These are phyloP conservation scores for Nannoperca australis DNA, from an alignment of 2,797 vertebrate species.

Conservation along the genomic window DNA sequence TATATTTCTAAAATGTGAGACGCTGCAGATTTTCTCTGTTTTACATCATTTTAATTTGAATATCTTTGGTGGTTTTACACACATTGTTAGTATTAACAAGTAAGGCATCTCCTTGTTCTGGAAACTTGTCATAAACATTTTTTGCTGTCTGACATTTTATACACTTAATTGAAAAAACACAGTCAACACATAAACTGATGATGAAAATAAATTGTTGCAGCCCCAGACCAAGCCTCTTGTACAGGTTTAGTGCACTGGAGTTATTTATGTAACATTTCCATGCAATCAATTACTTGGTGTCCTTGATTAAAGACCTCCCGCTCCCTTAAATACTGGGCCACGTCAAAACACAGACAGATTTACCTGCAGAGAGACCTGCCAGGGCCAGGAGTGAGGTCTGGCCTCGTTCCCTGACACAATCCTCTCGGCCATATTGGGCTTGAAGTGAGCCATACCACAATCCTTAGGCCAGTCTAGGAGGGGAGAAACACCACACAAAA, in stretches of 20 bases:
- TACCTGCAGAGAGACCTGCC: slow-evolving; percentile 89
- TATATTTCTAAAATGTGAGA: background rate
- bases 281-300: background rate
- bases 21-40: background rate
- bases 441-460: slow-evolving; percentile 86
- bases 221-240: background rate
- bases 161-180: background rate
- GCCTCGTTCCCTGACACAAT: slow-evolving; percentile 86
- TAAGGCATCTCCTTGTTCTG: background rate
- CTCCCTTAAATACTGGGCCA: background rate
- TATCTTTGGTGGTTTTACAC: background rate
- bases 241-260: background rate
- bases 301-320: background rate
- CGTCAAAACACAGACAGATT: background rate
- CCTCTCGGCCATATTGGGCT: slow-evolving; percentile 85
- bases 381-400: slow-evolving; percentile 87
- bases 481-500: slow-evolving; percentile 12
- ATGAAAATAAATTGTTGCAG: background rate
- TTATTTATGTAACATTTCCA: background rate
- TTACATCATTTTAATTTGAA: background rate
- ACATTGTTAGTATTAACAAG: background rate
- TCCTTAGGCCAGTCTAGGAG: slow-evolving; percentile 87
- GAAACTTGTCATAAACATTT: background rate
- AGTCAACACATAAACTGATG: background rate
- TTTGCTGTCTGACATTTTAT: background rate